These are phyloP conservation scores for Stenurella melanura DNA, from an alignment of 2,888 invertebrate species.

Conservation along the genomic window DNA sequence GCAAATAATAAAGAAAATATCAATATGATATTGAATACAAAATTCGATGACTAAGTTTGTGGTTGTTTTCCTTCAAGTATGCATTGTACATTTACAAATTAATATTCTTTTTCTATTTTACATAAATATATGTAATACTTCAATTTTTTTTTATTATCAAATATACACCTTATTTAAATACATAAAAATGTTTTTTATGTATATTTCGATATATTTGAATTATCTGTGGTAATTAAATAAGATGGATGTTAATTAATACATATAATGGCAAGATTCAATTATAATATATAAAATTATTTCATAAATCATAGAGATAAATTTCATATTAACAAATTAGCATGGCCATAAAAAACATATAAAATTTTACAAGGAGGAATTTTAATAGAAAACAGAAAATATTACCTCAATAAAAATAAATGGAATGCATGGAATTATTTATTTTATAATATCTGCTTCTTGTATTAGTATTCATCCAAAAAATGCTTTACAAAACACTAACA, in stretches of 20 bases:
- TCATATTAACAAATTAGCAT: conserved; percentile 55
- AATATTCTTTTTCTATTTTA: too few relatives aligned
- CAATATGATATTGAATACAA: too few relatives aligned
- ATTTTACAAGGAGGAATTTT: conserved; percentile 50
- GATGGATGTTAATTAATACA: conserved; percentile 40
- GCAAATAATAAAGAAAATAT: too few relatives aligned
- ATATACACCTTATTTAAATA: conserved; percentile 14
- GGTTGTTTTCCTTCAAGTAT: too few relatives aligned
- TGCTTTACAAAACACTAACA: neutral
- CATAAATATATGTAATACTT: too few relatives aligned
- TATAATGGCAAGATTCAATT: conserved; percentile 32
- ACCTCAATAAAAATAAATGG: conserved; percentile 43
- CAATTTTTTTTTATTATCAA: neutral
- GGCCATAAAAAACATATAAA: conserved; percentile 50
- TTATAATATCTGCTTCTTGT: conserved; percentile 33
- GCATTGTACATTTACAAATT: too few relatives aligned
- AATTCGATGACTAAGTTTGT: too few relatives aligned
- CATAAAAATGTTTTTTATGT: conserved; percentile 10
- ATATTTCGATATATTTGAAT: conserved; percentile 31
- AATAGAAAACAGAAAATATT: conserved; percentile 55
- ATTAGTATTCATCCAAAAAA: conserved; percentile 1
- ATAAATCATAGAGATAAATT: conserved; percentile 50
- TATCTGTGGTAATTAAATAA: conserved; percentile 32
- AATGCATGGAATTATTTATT: conserved; percentile 22
- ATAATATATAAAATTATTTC: conserved; percentile 38